Evolutionary conservation across 2,888 invertebrate genomes (phyloP).

Genomic region (Apodemia hepburni): DNA sequence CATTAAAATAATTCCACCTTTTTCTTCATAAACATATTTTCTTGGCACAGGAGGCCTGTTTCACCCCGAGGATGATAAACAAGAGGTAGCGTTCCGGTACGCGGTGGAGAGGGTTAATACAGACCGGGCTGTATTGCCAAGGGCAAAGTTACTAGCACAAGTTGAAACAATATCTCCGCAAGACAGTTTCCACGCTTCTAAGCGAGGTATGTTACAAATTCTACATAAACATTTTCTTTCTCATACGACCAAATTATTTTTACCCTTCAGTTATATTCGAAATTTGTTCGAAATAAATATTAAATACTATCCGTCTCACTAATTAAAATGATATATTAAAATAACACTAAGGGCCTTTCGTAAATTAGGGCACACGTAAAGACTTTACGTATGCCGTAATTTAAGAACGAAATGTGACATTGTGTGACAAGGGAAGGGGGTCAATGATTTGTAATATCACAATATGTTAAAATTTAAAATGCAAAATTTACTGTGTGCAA

Average conservation of each 20-base stretch:
- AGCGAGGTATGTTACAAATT: slow-evolving; percentile 85
- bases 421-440: no score
- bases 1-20: background rate
- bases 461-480: no score
- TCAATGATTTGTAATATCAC: no score
- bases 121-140: slow-evolving; percentile 88
- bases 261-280: no score
- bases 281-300: no score
- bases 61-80: slow-evolving; percentile 92
- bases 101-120: slow-evolving; percentile 95
- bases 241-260: background rate
- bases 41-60: slow-evolving; percentile 88
- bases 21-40: background rate
- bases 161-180: slow-evolving; percentile 94
- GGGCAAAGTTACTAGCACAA: slow-evolving; percentile 93
- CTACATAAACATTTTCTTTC: background rate
- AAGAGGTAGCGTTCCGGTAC: slow-evolving; percentile 94
- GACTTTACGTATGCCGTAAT: no score
- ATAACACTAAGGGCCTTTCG: no score
- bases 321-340: no score
- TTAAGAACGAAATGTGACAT: no score
- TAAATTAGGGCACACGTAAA: no score
- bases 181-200: slow-evolving; percentile 96
- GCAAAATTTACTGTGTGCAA: no score
- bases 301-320: no score